These are phyloP conservation scores for Pseudonaja textilis DNA, from an alignment of 2,113 vertebrate genomes.

Conservation along the genomic window DNA sequence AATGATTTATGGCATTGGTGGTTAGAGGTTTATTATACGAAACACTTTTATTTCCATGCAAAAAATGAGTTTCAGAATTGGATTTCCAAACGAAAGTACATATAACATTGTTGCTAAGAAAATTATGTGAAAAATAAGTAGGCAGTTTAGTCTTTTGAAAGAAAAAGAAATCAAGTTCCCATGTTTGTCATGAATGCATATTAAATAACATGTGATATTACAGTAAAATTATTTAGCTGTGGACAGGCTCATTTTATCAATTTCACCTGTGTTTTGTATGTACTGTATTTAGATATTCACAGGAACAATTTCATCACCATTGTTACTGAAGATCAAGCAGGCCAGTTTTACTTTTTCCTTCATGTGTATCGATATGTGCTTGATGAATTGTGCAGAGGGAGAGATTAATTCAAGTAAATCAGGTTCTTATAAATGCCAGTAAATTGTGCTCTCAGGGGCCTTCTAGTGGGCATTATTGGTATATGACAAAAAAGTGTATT, in stretches of 20 bases:
- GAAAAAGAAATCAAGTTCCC: neutral
- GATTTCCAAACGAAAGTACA: slow-evolving; percentile 9
- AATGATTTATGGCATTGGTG: neutral
- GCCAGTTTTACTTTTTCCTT: neutral
- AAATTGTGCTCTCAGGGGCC: neutral
- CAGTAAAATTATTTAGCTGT: neutral
- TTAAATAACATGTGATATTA: neutral
- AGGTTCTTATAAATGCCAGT: neutral
- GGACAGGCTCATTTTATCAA: neutral
- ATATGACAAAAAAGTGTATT: slow-evolving; percentile 42
- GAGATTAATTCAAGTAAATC: neutral
- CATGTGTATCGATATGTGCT: neutral
- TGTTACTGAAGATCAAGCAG: neutral
- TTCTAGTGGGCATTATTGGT: slow-evolving; percentile 17
- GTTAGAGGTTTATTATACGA: neutral
- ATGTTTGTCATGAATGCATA: neutral
- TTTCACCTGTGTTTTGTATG: neutral
- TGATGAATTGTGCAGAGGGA: neutral
- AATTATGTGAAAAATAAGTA: neutral
- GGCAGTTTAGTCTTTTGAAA: neutral
- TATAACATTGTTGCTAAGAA: neutral
- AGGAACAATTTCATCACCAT: neutral
- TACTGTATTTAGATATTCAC: neutral
- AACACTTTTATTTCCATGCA: neutral
- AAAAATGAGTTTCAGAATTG: neutral